Base-by-base conservation (phyloP, 2,113 vertebrate genomes). In the Toxotes jaculatrix region DNA sequence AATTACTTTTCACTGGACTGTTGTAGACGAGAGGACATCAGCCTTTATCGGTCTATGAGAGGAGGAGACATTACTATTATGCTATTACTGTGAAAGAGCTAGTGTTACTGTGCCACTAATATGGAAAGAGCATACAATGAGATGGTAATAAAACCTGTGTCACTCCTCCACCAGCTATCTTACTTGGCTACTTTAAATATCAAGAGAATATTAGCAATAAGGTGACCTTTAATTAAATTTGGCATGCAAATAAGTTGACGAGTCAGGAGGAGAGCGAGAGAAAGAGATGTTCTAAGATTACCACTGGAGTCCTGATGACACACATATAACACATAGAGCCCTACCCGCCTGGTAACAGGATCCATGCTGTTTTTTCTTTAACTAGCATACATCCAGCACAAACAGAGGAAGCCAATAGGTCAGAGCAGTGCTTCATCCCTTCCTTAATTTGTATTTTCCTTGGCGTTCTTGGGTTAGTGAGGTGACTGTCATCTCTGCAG, bases 201-300 rank as follows among this genome's bases (percentile, higher is more conserved):
- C 77, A 78, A 47, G 74, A 87, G 76, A 84, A 89, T 84, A 83
- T 90, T 77, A 80, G 79, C 68, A 85, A 83, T 86, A 79, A 84
- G 82, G 83, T 91, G 91, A 93, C 91, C 85, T 91, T 91, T 92
- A 87, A 92, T 83, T 92, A 81, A 84, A 88, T 92, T 88, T 78
- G 74, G 56, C 79, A 85, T 89, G 87, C 81, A 91, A 86, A 87
- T 90, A 90, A 61, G 62, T 66, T 70, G 76, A 74, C 27, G 40
- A 80, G 79, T 90, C 84, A 85, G 83, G 72, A 43, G 40, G 61
- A 71, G 45, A 86, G 70, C 8, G 40, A 55, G 43, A 80, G 23
- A 78, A 42, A 65, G 55, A 47, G 17, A 66, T 61, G 68, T 65
- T 72, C 82, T 69, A n/a, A 71, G 34, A 45, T 77, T 75, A 83